phyloP scores from a whole-genome alignment of 2,113 vertebrate genomes.

The Trichechus manatus region DNA sequence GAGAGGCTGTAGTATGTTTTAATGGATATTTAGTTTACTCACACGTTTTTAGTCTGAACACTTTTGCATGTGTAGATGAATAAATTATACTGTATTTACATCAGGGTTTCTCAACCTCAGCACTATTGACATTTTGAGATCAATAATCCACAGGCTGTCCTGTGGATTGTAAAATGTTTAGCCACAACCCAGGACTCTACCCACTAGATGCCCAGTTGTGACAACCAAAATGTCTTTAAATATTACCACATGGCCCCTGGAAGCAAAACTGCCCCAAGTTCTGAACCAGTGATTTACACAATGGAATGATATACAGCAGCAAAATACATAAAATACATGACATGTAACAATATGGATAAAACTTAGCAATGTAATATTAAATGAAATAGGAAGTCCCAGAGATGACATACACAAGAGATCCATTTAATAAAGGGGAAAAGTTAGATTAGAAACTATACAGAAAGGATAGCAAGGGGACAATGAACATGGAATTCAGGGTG shows the following conservation, averaged over 20 bases:
- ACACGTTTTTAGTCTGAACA: too few species aligned
- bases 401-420: background rate
- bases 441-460: background rate
- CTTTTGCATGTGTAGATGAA: background rate
- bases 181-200: background rate
- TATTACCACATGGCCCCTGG: background rate
- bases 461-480: background rate
- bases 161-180: background rate
- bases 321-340: background rate
- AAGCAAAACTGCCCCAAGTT: background rate
- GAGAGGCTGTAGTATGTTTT: background rate
- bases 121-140: background rate
- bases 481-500: background rate
- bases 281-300: background rate
- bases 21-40: too few species aligned
- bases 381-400: background rate
- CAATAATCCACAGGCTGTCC: background rate
- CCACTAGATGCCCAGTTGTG: background rate
- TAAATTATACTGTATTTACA: background rate
- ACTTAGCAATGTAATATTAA: background rate
- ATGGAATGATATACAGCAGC: background rate
- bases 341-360: background rate
- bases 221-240: background rate
- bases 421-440: background rate
- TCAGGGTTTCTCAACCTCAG: background rate